Percentiles rank a stretch among this genome's conserved stretches.
Evolutionary conservation across 2,888 invertebrate genomes (phyloP).

Genomic region (Apamea crenata): DNA sequence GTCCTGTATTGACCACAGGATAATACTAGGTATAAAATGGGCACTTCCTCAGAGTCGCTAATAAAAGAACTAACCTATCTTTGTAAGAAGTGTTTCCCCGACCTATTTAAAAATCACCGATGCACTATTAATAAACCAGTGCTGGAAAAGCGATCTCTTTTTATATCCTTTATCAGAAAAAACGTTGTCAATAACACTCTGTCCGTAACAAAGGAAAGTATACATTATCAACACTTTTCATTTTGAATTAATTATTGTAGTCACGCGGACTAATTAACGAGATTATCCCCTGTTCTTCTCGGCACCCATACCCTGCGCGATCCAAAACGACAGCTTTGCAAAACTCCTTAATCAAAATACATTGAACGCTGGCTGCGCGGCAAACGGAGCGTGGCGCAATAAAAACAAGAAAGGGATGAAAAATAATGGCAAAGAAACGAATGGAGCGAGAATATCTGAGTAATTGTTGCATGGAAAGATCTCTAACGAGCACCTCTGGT

Average conservation of each 20-base stretch:
- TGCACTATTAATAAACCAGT: not conserved
- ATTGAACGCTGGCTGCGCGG: conserved; percentile 64
- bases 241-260: conserved; percentile 61
- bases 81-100: not conserved
- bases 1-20: not conserved
- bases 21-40: not conserved
- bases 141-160: not conserved
- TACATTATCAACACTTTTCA: conserved; percentile 41
- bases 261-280: conserved; percentile 65
- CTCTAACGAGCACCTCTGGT: conserved; percentile 77
- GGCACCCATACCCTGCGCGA: conserved; percentile 12
- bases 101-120: not conserved
- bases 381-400: conserved; percentile 59
- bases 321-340: conserved; percentile 37
- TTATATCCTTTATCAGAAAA: conserved; percentile 1
- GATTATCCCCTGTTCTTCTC: conserved; percentile 57
- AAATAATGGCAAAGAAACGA: conserved; percentile 71
- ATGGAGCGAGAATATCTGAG: conserved; percentile 77
- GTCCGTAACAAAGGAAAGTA: conserved; percentile 26
- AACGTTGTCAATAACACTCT: conserved; percentile 16
- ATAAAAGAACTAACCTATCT: not conserved
- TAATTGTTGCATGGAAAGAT: conserved; percentile 82
- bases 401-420: conserved; percentile 67
- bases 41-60: not conserved
- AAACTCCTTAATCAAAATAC: conserved; percentile 61